Evolutionary conservation across 2,113 vertebrate species (phyloP).

Genomic region (Melospiza georgiana): DNA sequence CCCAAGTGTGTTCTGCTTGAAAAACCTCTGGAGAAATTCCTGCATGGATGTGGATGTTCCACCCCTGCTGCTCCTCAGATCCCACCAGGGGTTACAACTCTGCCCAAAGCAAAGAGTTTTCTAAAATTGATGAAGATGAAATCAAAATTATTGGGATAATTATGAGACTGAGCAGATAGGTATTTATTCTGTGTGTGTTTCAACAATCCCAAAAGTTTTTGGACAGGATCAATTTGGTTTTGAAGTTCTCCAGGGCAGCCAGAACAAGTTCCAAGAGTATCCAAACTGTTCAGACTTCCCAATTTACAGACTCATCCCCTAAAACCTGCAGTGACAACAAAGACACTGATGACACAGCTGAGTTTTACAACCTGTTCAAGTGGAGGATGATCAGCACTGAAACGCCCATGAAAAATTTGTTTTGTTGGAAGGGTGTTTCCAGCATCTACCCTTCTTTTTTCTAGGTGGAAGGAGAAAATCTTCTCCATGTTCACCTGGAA

Average conservation of each 20-base stretch:
- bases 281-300: neutral
- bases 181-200: neutral
- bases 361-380: neutral
- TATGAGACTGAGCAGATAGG: neutral
- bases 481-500: neutral
- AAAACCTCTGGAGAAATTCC: neutral
- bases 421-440: neutral
- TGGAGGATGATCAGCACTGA: neutral
- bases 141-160: neutral
- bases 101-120: neutral
- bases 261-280: neutral
- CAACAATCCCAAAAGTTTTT: neutral
- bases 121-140: neutral
- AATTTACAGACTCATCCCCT: neutral
- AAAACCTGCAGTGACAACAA: neutral
- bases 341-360: neutral
- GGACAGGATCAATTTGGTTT: neutral
- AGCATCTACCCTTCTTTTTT: neutral
- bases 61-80: neutral
- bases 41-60: neutral
- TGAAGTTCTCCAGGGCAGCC: neutral
- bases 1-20: neutral
- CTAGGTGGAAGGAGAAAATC: neutral
- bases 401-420: accelerated
- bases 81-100: neutral